phyloP scores from a whole-genome alignment of 2,113 vertebrate species.

The Myotis lucifugus region DNA sequence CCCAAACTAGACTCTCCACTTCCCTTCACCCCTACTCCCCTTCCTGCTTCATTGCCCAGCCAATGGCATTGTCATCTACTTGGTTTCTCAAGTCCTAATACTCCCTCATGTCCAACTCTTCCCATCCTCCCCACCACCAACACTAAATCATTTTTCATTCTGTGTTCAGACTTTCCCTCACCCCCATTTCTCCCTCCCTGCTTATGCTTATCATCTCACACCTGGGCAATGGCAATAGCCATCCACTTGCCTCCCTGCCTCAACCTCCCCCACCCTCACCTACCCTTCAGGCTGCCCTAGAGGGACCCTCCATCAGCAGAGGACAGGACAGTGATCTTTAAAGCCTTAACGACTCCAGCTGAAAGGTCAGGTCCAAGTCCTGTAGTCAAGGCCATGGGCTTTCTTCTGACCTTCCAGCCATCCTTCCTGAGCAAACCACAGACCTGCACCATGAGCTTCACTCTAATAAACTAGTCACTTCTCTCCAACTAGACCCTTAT shows the following conservation, averaged over 20 bases:
- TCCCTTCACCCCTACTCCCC: neutral
- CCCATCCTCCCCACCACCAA: no score
- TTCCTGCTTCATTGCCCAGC: no score
- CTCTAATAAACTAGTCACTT: neutral
- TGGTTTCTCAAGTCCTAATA: neutral
- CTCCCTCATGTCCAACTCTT: neutral
- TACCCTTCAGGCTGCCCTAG: no score
- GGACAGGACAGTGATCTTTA: rapidly evolving
- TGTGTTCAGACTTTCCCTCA: neutral
- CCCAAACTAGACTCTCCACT: neutral
- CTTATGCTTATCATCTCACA: neutral
- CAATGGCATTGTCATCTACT: neutral
- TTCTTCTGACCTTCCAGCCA: neutral
- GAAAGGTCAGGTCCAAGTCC: neutral
- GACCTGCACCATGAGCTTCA: neutral
- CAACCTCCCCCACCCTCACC: rapidly evolving
- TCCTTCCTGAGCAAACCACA: neutral
- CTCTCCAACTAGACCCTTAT: neutral
- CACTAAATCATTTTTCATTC: neutral
- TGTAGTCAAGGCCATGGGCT: rapidly evolving
- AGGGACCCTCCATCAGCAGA: neutral
- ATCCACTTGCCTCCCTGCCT: neutral
- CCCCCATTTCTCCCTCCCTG: neutral
- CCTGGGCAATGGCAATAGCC: rapidly evolving
- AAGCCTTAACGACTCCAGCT: neutral